These are phyloP conservation scores for Speoplatyrhinus poulsoni DNA, from an alignment of 2,113 vertebrate species.

Conservation along the genomic window DNA sequence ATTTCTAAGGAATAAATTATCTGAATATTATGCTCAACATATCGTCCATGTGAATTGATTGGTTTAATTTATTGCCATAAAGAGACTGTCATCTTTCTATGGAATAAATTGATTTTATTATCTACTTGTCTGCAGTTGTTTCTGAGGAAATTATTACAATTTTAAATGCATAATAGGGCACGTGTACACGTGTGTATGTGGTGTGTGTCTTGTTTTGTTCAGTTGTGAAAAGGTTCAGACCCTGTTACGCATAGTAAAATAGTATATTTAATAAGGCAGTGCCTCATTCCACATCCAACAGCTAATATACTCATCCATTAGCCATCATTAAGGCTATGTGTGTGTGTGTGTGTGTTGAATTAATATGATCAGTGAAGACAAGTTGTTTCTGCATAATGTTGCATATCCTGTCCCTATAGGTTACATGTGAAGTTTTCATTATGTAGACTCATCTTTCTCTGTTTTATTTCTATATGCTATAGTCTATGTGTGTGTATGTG, in stretches of 20 bases:
- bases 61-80: conserved; percentile 25
- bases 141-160: no score
- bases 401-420: no score
- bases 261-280: conserved; percentile 21
- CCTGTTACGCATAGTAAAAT: no score
- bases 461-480: no score
- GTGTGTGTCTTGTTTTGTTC: not conserved
- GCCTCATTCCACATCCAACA: conserved; percentile 21
- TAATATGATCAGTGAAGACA: conserved; percentile 7
- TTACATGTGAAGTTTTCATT: no score
- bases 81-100: conserved; percentile 31
- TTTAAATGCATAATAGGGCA: no score
- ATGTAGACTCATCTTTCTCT: no score
- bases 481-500: no score
- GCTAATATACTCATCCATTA: not conserved
- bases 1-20: not conserved
- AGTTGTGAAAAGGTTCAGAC: not conserved
- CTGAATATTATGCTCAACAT: not conserved
- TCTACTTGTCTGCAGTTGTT: conserved; percentile 1
- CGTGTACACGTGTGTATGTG: not conserved
- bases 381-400: not conserved
- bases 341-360: not conserved
- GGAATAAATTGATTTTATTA: conserved; percentile 53
- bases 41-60: conserved; percentile 26
- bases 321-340: not conserved